Base-by-base conservation (phyloP, 2,113 vertebrate genomes). In the Ptychochromis oligacanthus region DNA sequence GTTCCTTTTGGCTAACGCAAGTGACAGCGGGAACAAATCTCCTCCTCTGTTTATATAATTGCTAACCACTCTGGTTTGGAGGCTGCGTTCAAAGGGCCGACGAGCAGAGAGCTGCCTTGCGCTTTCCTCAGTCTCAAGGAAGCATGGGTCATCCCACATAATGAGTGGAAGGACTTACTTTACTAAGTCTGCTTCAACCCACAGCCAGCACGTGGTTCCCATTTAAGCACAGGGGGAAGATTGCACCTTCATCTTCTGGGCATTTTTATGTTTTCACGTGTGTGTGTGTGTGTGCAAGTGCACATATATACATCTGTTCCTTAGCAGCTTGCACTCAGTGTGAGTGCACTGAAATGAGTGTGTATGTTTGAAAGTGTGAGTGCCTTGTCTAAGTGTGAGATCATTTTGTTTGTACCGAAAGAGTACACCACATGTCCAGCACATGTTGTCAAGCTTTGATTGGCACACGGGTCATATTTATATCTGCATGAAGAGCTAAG, bases 131-230 rank as follows among this genome's bases (percentile, higher is more conserved):
- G 79, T 84, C 77, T 82, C 79, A 36, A 88, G 92, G 79, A 56
- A 91, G 72, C 80, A 49, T 67, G 90, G 93, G 88, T 92, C 93
- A 93, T 84, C 88, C 91, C 85, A 82, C 86, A 88, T 94, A 93
- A 94, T 90, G 92, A 93, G 81, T 93, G 92, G 91, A 93, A 94
- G 91, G 92, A 92, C 93, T 94, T 93, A 92, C 87, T 93, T 91
- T 90, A 83, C 87, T 8, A 59, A 80, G 77, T 79, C 78, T 80
- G 77, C 75, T 74, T 87, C 85, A 64, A 83, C 67, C 75, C 60
- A 57, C 46, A 85, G 75, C 38, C 82, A 92, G 85, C 93, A 94
- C 88, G 86, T 93, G 93, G 91, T 93, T 94, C 85, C 84, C 81
- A 91, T 94, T 92, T 92, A 75, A 83, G 81, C 82, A 56, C 76